Evolutionary conservation across 2,888 invertebrate species (phyloP).

Genomic region (Rhaphigaster nebulosa): DNA sequence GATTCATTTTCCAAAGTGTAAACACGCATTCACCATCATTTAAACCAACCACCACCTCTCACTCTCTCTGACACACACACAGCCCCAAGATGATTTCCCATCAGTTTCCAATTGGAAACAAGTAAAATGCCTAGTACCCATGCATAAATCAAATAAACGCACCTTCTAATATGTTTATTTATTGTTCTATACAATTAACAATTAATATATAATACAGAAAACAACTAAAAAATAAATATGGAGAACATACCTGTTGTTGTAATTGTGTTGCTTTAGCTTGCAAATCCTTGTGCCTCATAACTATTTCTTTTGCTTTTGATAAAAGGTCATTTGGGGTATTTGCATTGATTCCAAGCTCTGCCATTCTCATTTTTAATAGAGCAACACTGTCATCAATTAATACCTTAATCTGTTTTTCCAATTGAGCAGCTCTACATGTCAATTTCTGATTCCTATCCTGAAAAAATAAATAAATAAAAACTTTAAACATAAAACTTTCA

Average conservation of each 20-base stretch:
- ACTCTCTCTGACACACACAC: too few species aligned
- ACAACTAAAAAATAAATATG: not conserved
- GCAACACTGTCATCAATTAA: constrained; percentile 93
- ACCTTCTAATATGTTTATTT: not conserved
- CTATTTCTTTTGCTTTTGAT: constrained; percentile 92
- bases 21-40: too few species aligned
- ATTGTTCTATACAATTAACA: not conserved
- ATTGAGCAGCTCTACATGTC: constrained; percentile 86
- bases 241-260: constrained; percentile 80
- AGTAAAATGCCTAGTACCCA: not conserved
- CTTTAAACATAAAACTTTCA: constrained; percentile 38
- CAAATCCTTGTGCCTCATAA: constrained; percentile 90
- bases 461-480: constrained; percentile 66
- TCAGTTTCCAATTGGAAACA: too few species aligned
- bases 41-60: too few species aligned
- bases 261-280: constrained; percentile 90
- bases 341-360: constrained; percentile 91
- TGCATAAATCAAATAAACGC: not conserved
- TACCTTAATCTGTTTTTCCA: constrained; percentile 93
- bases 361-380: constrained; percentile 88
- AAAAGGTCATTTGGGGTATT: constrained; percentile 87
- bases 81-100: too few species aligned
- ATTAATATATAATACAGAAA: not conserved
- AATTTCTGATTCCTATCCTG: constrained; percentile 85
- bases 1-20: too few species aligned